Conservation (phyloP, 1,140 invertebrate species). For the Nephila pilipes region DNA sequence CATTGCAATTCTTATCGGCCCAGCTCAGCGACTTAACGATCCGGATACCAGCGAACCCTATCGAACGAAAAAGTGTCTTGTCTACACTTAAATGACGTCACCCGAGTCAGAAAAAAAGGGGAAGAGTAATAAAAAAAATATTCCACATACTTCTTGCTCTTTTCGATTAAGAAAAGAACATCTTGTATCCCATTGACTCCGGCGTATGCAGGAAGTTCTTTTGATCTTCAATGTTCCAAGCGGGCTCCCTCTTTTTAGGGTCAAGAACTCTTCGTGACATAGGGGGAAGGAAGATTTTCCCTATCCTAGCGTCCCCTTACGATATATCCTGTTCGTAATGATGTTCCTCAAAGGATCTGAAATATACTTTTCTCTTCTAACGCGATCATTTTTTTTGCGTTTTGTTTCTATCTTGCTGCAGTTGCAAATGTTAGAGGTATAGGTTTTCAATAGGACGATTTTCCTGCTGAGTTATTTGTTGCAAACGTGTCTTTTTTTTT, state of each 20-base stretch:
- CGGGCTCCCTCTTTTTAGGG: neutral
- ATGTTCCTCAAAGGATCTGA: conserved; percentile 45
- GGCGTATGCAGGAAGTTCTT: conserved; percentile 40
- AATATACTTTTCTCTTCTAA: conserved; percentile 29
- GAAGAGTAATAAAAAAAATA: neutral
- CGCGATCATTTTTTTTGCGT: neutral
- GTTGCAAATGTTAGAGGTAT: neutral
- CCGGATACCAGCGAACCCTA: neutral
- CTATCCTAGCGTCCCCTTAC: conserved; percentile 22
- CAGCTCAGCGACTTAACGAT: conserved; percentile 11
- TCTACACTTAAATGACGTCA: conserved; percentile 38
- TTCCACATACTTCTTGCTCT: neutral
- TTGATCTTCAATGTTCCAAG: neutral
- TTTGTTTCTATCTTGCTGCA: neutral
- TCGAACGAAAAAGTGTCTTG: conserved; percentile 35
- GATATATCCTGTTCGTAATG: conserved; percentile 49
- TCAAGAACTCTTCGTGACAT: conserved; percentile 45
- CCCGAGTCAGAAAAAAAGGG: neutral
- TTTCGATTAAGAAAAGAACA: conserved; percentile 52
- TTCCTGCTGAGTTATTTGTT: neutral
- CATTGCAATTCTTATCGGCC: neutral
- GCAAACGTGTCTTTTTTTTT: neutral
- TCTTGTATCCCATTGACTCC: conserved; percentile 13
- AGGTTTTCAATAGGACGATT: conserved; percentile 27
- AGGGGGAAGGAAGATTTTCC: neutral